phyloP scores from a whole-genome alignment of 64 coral and sea anemone genomes.

The Montipora cactus region DNA sequence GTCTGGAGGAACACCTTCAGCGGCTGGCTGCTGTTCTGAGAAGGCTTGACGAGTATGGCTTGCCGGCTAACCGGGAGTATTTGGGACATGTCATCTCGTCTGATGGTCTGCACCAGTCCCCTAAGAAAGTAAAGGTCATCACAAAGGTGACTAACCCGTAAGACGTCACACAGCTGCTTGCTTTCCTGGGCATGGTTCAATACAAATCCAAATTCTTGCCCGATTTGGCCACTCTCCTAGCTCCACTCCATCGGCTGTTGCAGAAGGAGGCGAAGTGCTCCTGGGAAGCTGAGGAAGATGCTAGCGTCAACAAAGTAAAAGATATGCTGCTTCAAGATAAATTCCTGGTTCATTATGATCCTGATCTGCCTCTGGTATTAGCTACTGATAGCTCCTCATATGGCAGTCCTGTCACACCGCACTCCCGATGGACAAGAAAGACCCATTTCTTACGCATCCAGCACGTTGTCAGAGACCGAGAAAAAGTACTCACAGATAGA shows the following conservation, averaged over 20 bases:
- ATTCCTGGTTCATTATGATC: constrained; percentile 21
- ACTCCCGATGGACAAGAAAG: constrained; percentile 15
- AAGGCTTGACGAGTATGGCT: constrained; percentile 23
- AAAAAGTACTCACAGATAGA: background rate
- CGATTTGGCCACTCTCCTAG: background rate
- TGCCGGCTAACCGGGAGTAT: constrained; percentile 53
- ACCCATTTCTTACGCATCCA: constrained; percentile 25
- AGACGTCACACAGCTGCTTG: background rate
- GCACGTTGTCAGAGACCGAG: constrained; percentile 26
- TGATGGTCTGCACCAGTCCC: constrained; percentile 9
- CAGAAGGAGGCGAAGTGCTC: constrained; percentile 1
- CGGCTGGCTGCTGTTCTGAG: background rate
- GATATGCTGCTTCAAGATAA: constrained; percentile 15
- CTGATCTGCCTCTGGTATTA: background rate
- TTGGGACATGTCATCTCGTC: constrained; percentile 43
- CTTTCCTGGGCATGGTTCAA: constrained; percentile 51
- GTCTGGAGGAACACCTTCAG: background rate
- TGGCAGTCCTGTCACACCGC: constrained; percentile 36
- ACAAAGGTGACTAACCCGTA: background rate
- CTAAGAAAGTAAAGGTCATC: constrained; percentile 31
- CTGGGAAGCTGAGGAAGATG: background rate
- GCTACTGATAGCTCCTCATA: constrained; percentile 30
- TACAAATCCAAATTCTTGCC: constrained; percentile 21
- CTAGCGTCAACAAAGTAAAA: constrained; percentile 3
- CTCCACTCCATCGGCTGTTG: background rate